Evolutionary conservation across 2,113 vertebrate genomes (phyloP).

Genomic region (Ia io): DNA sequence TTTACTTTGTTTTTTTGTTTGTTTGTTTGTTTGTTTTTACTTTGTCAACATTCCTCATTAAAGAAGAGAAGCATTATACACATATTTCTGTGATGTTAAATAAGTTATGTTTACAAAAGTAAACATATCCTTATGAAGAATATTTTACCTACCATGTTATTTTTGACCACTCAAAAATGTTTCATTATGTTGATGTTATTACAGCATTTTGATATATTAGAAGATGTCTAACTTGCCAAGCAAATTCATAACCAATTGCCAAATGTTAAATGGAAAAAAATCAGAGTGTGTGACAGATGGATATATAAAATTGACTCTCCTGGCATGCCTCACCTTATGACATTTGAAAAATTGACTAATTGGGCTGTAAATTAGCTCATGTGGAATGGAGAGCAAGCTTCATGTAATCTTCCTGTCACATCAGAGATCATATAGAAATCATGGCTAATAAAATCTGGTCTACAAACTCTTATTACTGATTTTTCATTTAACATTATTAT

Average conservation of each 20-base stretch:
- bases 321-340: not conserved
- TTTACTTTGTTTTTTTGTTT: not conserved
- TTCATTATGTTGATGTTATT: not conserved
- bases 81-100: not conserved
- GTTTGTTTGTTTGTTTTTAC: no score
- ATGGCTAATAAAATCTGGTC: slow-evolving; percentile 38
- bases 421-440: slow-evolving; percentile 34
- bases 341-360: slow-evolving; percentile 49
- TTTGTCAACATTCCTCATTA: not conserved
- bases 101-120: not conserved
- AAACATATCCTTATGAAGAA: not conserved
- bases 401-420: slow-evolving; percentile 28
- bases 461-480: slow-evolving; percentile 30
- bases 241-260: not conserved
- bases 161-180: not conserved
- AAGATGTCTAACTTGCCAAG: not conserved
- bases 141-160: not conserved
- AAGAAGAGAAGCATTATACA: not conserved
- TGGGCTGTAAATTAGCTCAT: slow-evolving; percentile 39
- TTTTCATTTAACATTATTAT: slow-evolving; percentile 50
- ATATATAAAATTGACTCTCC: not conserved
- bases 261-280: slow-evolving; percentile 15
- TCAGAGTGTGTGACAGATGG: not conserved
- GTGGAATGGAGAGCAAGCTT: not conserved
- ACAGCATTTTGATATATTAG: not conserved